These are phyloP conservation scores for Eristalinus aeneus DNA, from an alignment of 2,888 invertebrate species.

Conservation along the genomic window DNA sequence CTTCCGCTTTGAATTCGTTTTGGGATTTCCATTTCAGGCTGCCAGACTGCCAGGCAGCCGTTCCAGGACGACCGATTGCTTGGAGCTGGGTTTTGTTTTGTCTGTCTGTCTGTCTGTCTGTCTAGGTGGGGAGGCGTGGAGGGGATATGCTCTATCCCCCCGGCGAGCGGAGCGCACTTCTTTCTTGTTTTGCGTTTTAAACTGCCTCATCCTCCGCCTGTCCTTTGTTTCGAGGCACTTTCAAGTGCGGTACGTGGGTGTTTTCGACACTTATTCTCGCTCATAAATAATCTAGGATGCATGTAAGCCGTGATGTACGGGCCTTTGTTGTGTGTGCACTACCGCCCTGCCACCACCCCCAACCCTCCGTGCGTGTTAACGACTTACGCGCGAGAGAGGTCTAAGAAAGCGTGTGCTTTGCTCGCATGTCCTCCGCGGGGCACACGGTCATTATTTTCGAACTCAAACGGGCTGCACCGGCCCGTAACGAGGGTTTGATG, in stretches of 20 bases:
- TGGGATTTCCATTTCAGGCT: slow-evolving; percentile 42
- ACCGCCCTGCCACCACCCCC: no score
- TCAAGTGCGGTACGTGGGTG: slow-evolving; percentile 57
- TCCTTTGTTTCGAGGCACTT: slow-evolving; percentile 43
- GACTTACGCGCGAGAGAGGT: slow-evolving; percentile 23
- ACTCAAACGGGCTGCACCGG: slow-evolving; percentile 31
- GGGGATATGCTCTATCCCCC: slow-evolving; percentile 40
- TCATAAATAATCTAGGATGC: slow-evolving; percentile 66
- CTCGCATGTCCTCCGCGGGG: slow-evolving; percentile 18
- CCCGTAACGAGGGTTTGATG: not conserved
- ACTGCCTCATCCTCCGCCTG: slow-evolving; percentile 10
- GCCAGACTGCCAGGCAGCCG: not conserved
- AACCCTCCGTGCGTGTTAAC: slow-evolving; percentile 18
- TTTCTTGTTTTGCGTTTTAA: slow-evolving; percentile 38
- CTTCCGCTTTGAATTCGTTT: slow-evolving; percentile 69
- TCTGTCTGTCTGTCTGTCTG: slow-evolving; percentile 20
- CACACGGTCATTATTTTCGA: slow-evolving; percentile 55
- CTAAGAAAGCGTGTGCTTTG: not conserved
- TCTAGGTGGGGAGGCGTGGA: not conserved
- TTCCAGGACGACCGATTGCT: slow-evolving; percentile 23
- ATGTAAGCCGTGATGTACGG: slow-evolving; percentile 59
- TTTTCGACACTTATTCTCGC: slow-evolving; percentile 70
- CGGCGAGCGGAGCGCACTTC: not conserved
- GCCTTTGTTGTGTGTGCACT: slow-evolving; percentile 28
- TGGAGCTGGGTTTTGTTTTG: slow-evolving; percentile 26